phyloP scores from a whole-genome alignment of 2,797 vertebrate genomes.

The Agapornis canus region DNA sequence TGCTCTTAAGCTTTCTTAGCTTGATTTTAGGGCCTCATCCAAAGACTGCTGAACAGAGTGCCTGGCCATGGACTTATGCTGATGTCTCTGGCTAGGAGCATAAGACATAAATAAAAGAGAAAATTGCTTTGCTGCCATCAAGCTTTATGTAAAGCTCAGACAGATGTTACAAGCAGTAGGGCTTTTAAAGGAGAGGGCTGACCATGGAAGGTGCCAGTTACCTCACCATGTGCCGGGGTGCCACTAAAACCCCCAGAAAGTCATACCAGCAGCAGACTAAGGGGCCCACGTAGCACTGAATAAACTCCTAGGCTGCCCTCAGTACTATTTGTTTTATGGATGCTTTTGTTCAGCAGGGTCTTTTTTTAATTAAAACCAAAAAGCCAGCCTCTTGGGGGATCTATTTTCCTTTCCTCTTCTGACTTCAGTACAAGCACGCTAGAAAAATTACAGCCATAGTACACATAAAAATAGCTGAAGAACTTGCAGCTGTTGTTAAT shows the following conservation, averaged over 20 bases:
- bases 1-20: not conserved
- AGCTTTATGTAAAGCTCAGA: not conserved
- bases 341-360: not conserved
- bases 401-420: constrained; percentile 53
- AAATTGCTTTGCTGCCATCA: not conserved
- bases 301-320: not conserved
- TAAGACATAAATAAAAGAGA: not conserved
- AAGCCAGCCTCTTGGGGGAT: constrained; percentile 20
- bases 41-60: fast-evolving
- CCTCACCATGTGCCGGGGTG: not conserved
- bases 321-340: not conserved
- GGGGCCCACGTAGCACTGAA: not conserved
- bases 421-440: constrained; percentile 44
- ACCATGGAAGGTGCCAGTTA: not conserved
- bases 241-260: not conserved
- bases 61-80: not conserved
- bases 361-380: constrained; percentile 37
- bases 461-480: constrained; percentile 64
- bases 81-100: not conserved
- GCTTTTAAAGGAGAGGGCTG: not conserved
- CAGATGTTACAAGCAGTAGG: not conserved
- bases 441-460: constrained; percentile 49
- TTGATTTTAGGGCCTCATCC: not conserved
- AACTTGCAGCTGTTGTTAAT: constrained; percentile 48
- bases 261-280: not conserved